phyloP scores from a whole-genome alignment of 2,888 invertebrate genomes.

The Perdita meconis region DNA sequence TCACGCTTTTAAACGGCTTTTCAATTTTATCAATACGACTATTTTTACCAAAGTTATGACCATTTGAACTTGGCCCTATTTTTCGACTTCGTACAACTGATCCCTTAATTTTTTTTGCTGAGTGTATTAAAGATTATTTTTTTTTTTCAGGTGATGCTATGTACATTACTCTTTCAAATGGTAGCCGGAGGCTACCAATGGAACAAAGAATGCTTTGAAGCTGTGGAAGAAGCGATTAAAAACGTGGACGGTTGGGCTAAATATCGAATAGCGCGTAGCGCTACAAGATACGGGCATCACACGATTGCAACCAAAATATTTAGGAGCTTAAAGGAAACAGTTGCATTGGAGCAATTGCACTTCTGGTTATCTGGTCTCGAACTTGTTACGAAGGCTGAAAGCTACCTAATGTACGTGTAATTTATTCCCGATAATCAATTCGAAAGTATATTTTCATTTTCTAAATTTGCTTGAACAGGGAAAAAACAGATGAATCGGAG shows the following conservation, averaged over 20 bases:
- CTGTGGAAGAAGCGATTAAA: slow-evolving; percentile 86
- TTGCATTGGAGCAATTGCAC: slow-evolving; percentile 94
- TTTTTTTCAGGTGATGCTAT: slow-evolving; percentile 87
- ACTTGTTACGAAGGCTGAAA: slow-evolving; percentile 90
- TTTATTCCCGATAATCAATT: background rate
- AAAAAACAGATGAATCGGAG: slow-evolving; percentile 69
- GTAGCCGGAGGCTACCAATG: slow-evolving; percentile 90
- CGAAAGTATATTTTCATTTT: background rate
- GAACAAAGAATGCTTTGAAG: slow-evolving; percentile 86
- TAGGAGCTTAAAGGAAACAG: slow-evolving; percentile 87
- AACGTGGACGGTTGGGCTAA: slow-evolving; percentile 92
- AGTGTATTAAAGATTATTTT: no score
- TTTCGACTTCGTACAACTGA: no score
- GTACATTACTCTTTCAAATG: slow-evolving; percentile 93
- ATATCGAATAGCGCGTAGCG: slow-evolving; percentile 94
- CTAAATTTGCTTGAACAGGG: slow-evolving; percentile 48
- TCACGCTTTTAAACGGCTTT: no score
- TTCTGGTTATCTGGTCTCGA: slow-evolving; percentile 95
- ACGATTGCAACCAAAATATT: slow-evolving; percentile 89
- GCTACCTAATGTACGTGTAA: slow-evolving; percentile 85
- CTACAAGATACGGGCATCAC: slow-evolving; percentile 94
- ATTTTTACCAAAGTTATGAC: no score
- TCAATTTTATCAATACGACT: no score
- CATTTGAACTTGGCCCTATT: no score
- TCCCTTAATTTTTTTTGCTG: no score